A percentile compares a stretch with the other conserved stretches of the same genome.
Evolutionary conservation across 1,140 invertebrate genomes (phyloP).

Genomic region (Diorhabda sublineata): DNA sequence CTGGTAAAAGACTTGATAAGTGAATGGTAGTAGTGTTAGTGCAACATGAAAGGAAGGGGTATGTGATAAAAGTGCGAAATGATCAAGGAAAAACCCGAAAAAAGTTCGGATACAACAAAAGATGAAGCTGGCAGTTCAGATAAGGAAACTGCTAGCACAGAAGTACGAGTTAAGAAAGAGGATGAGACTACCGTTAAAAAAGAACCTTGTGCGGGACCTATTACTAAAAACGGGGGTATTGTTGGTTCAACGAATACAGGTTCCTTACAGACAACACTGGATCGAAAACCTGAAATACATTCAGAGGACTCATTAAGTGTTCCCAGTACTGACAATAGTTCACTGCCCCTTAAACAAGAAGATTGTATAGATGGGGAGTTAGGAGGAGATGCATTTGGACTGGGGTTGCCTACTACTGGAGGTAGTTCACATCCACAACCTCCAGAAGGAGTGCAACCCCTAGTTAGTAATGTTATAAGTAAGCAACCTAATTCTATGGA

Average conservation of each 20-base stretch:
- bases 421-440: conserved; percentile 55
- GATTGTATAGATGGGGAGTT: conserved; percentile 31
- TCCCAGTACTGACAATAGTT: conserved; percentile 28
- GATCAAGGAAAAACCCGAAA: conserved; percentile 49
- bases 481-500: conserved; percentile 77
- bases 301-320: conserved; percentile 33
- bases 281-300: conserved; percentile 38
- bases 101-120: conserved; percentile 45
- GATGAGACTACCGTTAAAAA: conserved; percentile 41
- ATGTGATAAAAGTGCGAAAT: conserved; percentile 41
- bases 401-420: conserved; percentile 43
- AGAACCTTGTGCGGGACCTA: conserved; percentile 35
- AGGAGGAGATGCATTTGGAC: conserved; percentile 27
- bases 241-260: conserved; percentile 47
- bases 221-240: conserved; percentile 45
- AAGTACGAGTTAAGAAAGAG: conserved; percentile 45
- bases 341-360: conserved; percentile 35
- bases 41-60: conserved; percentile 41
- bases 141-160: conserved; percentile 39
- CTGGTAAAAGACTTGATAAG: conserved; percentile 34
- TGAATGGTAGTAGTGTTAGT: conserved; percentile 40
- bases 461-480: conserved; percentile 72
- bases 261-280: conserved; percentile 40
- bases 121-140: conserved; percentile 46
- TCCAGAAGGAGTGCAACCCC: conserved; percentile 62